Evolutionary conservation across 2,888 invertebrate genomes (phyloP).

Genomic region (Amiota communis): DNA sequence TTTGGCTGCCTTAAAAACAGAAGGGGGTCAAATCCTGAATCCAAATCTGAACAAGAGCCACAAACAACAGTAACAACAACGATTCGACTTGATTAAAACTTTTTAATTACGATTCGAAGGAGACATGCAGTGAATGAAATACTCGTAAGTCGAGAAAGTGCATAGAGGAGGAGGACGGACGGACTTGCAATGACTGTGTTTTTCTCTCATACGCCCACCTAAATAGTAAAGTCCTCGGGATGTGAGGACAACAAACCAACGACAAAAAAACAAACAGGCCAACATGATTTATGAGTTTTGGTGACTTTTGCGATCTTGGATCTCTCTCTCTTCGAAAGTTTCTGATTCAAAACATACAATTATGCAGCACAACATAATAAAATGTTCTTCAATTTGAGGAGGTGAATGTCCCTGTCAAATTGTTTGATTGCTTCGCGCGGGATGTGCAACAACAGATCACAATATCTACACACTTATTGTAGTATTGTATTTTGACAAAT

Average conservation of each 20-base stretch:
- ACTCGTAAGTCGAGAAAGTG: background rate
- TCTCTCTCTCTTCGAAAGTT: background rate
- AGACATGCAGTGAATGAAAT: conserved; percentile 15
- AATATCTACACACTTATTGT: too few relatives aligned
- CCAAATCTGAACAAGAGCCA: conserved; percentile 42
- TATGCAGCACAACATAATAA: background rate
- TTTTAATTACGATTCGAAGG: conserved; percentile 50
- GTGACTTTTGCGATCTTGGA: conserved; percentile 15
- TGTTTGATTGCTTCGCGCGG: too few relatives aligned
- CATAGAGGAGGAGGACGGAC: background rate
- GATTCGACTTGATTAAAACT: conserved; percentile 57
- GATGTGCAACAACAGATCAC: too few relatives aligned
- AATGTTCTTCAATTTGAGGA: too few relatives aligned
- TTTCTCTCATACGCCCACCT: conserved; percentile 29
- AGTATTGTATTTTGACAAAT: too few relatives aligned
- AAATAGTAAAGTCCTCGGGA: conserved; percentile 11
- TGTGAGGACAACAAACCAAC: conserved; percentile 41
- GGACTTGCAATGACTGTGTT: background rate
- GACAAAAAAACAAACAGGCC: background rate
- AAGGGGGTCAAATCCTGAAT: conserved; percentile 47
- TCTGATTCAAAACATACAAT: background rate
- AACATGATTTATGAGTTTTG: conserved; percentile 53
- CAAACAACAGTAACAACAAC: conserved; percentile 40
- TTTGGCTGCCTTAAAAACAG: conserved; percentile 52
- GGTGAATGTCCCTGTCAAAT: too few relatives aligned